These are phyloP conservation scores for Prionailurus bengalensis DNA, from an alignment of 2,113 vertebrate species.

Conservation along the genomic window DNA sequence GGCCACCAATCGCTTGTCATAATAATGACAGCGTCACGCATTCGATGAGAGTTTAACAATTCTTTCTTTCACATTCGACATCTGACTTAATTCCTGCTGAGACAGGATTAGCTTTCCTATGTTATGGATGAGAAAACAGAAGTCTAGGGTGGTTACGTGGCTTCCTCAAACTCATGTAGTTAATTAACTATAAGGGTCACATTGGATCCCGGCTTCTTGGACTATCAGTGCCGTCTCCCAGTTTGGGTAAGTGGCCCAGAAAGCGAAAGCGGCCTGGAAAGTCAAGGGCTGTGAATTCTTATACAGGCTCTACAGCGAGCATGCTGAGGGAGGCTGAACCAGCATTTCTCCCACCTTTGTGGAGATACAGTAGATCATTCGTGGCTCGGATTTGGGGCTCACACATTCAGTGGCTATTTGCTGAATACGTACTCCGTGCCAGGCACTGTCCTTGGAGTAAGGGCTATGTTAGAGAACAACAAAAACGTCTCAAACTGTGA, in stretches of 20 bases:
- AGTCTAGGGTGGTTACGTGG: not conserved
- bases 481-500: not conserved
- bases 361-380: not conserved
- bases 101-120: not conserved
- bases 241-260: not conserved
- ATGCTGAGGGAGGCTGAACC: rapidly evolving
- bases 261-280: not conserved
- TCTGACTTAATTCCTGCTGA: not conserved
- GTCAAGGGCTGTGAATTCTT: not conserved
- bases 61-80: not conserved
- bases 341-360: not conserved
- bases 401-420: not conserved
- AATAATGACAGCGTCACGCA: not conserved
- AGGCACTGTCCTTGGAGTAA: not conserved
- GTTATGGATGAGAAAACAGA: not conserved
- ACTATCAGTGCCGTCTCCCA: not conserved
- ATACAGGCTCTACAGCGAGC: not conserved
- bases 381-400: not conserved
- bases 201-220: not conserved
- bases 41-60: not conserved
- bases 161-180: not conserved
- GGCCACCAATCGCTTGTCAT: not conserved
- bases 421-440: not conserved
- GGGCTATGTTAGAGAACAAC: rapidly evolving
- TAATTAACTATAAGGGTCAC: not conserved